Evolutionary conservation across 2,113 vertebrate genomes (phyloP), one percentile per base, ranked within the genome.

Genomic region (Calonectris borealis): DNA sequence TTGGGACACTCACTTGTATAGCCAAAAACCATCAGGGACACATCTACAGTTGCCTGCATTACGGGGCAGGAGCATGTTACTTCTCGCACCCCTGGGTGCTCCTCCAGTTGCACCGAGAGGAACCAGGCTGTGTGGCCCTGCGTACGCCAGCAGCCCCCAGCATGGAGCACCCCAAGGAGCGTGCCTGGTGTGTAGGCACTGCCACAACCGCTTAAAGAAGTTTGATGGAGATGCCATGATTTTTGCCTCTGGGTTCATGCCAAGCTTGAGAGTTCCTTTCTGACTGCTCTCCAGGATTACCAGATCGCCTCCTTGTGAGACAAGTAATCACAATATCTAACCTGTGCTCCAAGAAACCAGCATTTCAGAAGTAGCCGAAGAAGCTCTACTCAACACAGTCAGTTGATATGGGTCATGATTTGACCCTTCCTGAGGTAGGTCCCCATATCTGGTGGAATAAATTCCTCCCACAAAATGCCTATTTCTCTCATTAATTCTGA

Each of bases 41-140:
- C 27, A 26, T 36, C 57, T 8, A 6, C 32, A 17, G 31, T 9
- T 54, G 13, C 16, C 29, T 71, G 24, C 17, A 6, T 32, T 65
- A 10, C 0, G 1, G 34, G 25, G 26, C n/a, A 54, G 65, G 26
- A 61, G 5, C 26, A 54, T 4, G 18, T 9, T 46, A 26, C 18
- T 10, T 6, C 7, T 36, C 0, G 1, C 4, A 6, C 62, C 40
- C 42, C 14, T 46, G 12, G 14, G 13, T 55, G 19, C 22, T 57
- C 40, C 44, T 65, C 34, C 26, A 25, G 34, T 54, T 64, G 16
- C 34, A 25, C 13, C 1, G 4, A 60, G n/a, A 82, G 46, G 12
- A 75, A 24, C 34, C 8, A 60, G 17, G 9, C 12, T 58, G 29
- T 11, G 2, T 3, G 15, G 18, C n/a, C 16, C 46, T 17, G n/a